Conservation (phyloP, 2,888 invertebrate species). For the Cataglyphis albicans region DNA sequence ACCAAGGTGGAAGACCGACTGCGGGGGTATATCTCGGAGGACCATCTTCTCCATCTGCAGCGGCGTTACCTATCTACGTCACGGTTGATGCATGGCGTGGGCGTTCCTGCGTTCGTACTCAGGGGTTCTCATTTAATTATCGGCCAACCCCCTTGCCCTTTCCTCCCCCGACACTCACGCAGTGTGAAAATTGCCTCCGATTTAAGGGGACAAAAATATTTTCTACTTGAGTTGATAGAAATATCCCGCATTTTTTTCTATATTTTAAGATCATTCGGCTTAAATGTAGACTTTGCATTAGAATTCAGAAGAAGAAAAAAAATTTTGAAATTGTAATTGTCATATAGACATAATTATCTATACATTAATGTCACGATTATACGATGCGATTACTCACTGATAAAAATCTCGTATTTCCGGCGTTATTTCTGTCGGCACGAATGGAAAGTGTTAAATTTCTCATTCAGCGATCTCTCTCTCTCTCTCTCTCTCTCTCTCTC, state of each 20-base stretch:
- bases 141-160: constrained; percentile 55
- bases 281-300: neutral
- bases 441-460: constrained; percentile 29
- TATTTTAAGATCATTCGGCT: neutral
- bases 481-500: neutral
- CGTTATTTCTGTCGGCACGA: neutral
- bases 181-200: constrained; percentile 42
- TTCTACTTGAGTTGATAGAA: neutral
- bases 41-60: constrained; percentile 85
- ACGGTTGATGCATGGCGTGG: constrained; percentile 86
- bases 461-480: neutral
- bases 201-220: constrained; percentile 12
- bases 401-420: neutral
- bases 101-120: constrained; percentile 84
- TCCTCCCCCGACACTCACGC: neutral
- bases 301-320: neutral
- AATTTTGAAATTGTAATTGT: neutral
- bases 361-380: constrained; percentile 7
- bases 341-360: neutral
- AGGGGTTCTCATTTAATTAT: constrained; percentile 86
- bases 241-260: neutral
- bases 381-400: neutral
- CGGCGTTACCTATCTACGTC: constrained; percentile 85
- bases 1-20: constrained; percentile 80
- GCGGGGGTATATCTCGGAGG: constrained; percentile 83